Evolutionary conservation across 2,113 vertebrate species (phyloP).

Genomic region (Elachura formosa): DNA sequence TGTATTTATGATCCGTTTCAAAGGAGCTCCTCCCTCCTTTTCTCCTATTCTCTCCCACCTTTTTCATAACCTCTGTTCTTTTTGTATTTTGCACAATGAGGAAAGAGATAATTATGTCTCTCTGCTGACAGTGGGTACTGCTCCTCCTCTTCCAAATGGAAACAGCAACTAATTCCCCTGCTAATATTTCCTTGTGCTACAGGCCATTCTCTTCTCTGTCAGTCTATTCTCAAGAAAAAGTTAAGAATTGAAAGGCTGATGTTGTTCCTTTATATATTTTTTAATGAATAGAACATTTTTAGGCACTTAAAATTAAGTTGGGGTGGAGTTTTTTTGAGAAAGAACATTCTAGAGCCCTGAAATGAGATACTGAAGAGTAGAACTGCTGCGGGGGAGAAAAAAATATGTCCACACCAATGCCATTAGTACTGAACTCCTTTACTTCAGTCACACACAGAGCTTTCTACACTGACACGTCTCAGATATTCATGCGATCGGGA

Average conservation of each 20-base stretch:
- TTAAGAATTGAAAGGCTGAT: not conserved
- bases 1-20: not conserved
- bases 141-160: not conserved
- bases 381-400: not conserved
- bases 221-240: not conserved
- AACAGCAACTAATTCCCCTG: not conserved
- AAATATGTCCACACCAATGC: not conserved
- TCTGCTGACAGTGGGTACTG: not conserved
- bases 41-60: not conserved
- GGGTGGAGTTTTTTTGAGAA: not conserved
- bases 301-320: not conserved
- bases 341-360: not conserved
- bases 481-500: not conserved
- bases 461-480: constrained; percentile 19
- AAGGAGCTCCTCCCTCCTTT: not conserved
- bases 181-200: not conserved
- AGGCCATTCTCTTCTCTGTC: not conserved
- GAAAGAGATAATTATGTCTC: not conserved
- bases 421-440: not conserved
- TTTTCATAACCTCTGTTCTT: not conserved
- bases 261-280: not conserved
- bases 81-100: not conserved
- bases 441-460: constrained; percentile 20
- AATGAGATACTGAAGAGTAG: not conserved
- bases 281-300: not conserved